Percentiles rank a stretch among this genome's conserved stretches.
These are phyloP conservation scores for Promerops cafer DNA, from an alignment of 2,113 vertebrate genomes.

Conservation along the genomic window DNA sequence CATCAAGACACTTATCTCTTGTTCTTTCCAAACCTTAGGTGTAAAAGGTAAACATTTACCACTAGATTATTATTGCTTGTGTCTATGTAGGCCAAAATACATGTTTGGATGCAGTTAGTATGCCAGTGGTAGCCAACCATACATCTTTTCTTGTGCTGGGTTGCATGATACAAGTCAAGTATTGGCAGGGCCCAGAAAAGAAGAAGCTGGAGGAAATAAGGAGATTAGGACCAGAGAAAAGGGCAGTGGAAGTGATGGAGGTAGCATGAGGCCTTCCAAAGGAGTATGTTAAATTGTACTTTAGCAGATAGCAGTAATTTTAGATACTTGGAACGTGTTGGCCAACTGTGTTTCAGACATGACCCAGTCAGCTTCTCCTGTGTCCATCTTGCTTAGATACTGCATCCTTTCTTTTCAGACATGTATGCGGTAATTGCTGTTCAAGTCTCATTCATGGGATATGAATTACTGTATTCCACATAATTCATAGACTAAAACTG, in stretches of 20 bases:
- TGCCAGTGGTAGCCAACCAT: neutral
- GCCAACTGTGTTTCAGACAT: neutral
- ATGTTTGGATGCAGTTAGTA: neutral
- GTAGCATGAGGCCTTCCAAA: neutral
- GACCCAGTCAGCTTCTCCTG: neutral
- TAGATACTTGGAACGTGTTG: neutral
- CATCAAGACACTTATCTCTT: neutral
- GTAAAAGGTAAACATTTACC: neutral
- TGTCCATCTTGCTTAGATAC: neutral
- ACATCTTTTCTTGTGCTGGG: neutral
- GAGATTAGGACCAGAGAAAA: neutral
- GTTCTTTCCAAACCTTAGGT: neutral
- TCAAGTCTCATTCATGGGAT: neutral
- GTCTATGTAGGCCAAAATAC: neutral
- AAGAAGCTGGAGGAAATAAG: neutral
- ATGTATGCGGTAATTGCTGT: neutral
- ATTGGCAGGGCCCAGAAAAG: neutral
- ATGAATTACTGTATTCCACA: neutral
- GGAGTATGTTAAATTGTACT: neutral
- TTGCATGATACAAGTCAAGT: neutral
- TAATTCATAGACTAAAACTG: neutral
- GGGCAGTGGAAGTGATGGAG: neutral
- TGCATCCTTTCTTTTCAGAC: neutral
- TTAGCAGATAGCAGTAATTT: neutral
- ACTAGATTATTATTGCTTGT: neutral